A percentile compares a stretch with the other conserved stretches of the same genome.
phyloP scores from a whole-genome alignment of 2,797 vertebrate genomes.

The Alectoris magna region DNA sequence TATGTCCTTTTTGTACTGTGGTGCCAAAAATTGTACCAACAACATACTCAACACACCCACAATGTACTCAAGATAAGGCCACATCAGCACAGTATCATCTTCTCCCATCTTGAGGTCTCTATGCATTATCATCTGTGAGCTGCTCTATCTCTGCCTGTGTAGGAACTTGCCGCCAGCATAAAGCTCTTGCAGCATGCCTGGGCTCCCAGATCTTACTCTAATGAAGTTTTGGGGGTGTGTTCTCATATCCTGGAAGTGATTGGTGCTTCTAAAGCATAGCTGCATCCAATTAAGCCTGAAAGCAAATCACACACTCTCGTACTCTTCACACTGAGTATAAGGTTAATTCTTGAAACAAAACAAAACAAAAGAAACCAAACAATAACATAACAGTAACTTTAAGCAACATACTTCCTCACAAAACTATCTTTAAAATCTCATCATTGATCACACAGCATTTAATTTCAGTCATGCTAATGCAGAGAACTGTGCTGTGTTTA shows the following conservation, averaged over 20 bases:
- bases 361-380: too few relatives aligned
- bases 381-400: background rate
- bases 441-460: background rate
- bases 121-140: background rate
- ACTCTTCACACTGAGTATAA: background rate
- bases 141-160: background rate
- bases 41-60: too few relatives aligned
- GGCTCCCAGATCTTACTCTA: background rate
- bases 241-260: background rate
- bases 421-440: background rate
- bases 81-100: background rate
- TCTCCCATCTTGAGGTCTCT: background rate
- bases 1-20: too few relatives aligned
- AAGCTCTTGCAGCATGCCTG: background rate
- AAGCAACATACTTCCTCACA: background rate
- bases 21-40: too few relatives aligned
- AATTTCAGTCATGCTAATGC: background rate
- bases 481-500: background rate
- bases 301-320: background rate
- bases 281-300: background rate
- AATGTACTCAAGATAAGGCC: too few relatives aligned
- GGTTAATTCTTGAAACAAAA: background rate
- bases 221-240: background rate
- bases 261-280: background rate
- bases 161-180: background rate